Evolutionary conservation across 2,113 vertebrate species (phyloP).

Genomic region (Pseudois nayaur): DNA sequence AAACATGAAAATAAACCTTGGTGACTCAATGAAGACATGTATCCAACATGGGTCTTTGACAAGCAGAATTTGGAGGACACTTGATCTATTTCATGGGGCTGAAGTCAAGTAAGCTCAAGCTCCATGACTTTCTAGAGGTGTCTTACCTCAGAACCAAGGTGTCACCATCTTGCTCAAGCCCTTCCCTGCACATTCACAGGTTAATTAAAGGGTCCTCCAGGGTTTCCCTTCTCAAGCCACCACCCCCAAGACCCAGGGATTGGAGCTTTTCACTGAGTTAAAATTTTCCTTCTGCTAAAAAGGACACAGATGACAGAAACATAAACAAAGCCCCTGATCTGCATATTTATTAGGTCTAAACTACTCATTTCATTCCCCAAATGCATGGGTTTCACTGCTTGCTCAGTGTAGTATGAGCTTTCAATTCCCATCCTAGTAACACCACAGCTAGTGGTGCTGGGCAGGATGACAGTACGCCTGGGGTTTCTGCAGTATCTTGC

Average conservation of each 20-base stretch:
- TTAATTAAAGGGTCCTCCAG: not conserved
- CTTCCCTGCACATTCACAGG: not conserved
- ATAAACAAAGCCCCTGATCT: not conserved
- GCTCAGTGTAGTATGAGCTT: not conserved
- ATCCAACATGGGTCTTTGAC: not conserved
- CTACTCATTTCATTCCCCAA: not conserved
- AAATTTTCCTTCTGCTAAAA: not conserved
- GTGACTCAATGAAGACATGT: not conserved
- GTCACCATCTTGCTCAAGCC: not conserved
- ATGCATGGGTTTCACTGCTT: not conserved
- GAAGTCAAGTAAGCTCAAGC: not conserved
- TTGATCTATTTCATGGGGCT: not conserved
- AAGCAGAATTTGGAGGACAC: not conserved
- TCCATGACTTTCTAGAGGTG: not conserved
- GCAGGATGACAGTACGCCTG: not conserved
- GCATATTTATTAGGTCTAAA: conserved; percentile 29
- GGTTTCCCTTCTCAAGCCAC: not conserved
- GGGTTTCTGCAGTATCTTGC: not conserved
- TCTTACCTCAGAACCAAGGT: not conserved
- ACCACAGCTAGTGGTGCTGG: not conserved
- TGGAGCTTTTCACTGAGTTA: conserved; percentile 26
- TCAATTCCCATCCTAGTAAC: not conserved
- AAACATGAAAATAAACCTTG: conserved; percentile 8
- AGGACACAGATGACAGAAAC: not conserved
- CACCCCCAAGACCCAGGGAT: not conserved